Conservation (phyloP, 2,888 invertebrate genomes). For the Rhingia rostrata region DNA sequence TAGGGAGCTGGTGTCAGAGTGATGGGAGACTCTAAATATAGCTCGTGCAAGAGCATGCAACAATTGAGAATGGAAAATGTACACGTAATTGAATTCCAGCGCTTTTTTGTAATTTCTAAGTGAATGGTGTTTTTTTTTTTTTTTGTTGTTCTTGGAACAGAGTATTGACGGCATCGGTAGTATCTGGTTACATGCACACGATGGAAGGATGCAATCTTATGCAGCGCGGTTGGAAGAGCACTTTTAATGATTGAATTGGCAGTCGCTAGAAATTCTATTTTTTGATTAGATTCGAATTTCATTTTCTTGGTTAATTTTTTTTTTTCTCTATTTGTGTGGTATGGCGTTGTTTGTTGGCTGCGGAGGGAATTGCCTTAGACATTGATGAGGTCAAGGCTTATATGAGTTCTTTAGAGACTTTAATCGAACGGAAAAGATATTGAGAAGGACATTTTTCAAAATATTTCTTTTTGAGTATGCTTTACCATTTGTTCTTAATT, state of each 20-base stretch:
- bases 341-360: background rate
- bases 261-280: slow-evolving; percentile 42
- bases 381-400: background rate
- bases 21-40: slow-evolving; percentile 28
- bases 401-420: no score
- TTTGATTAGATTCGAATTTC: slow-evolving; percentile 32
- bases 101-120: background rate
- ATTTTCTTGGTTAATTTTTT: background rate
- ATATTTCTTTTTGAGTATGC: no score
- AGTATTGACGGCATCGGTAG: slow-evolving; percentile 9
- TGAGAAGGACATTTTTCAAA: no score
- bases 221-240: slow-evolving; percentile 8
- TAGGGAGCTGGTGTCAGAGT: slow-evolving; percentile 9
- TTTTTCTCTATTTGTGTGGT: background rate
- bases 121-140: slow-evolving; percentile 1
- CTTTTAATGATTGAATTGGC: slow-evolving; percentile 40
- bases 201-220: background rate
- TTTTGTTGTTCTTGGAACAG: background rate
- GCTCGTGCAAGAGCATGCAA: slow-evolving; percentile 14
- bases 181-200: slow-evolving; percentile 12
- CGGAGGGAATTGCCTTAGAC: no score
- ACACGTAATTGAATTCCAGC: slow-evolving; percentile 47
- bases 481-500: no score
- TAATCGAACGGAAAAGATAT: no score
- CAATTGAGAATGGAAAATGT: slow-evolving; percentile 36